Percentiles rank a stretch among this genome's conserved stretches.
These are phyloP conservation scores for Chouioia cunea DNA, from an alignment of 2,888 invertebrate species.

Conservation along the genomic window DNA sequence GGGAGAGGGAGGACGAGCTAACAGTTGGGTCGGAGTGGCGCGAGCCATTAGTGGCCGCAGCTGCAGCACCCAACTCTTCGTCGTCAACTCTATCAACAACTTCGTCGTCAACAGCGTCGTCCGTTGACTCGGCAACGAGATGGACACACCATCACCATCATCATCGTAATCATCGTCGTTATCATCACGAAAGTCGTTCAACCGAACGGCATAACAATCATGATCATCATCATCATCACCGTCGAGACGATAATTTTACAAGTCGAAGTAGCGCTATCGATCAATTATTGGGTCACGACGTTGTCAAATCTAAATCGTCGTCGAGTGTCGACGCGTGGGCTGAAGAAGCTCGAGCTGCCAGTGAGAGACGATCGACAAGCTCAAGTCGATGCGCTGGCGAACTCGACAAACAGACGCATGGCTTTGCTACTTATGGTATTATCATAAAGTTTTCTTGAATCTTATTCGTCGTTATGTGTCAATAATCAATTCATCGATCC, in stretches of 20 bases:
- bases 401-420: neutral
- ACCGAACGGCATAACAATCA: slow-evolving; percentile 44
- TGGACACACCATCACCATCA: slow-evolving; percentile 27
- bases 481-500: no score
- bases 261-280: no score
- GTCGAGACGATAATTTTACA: no score
- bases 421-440: slow-evolving; percentile 18
- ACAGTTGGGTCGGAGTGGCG: slow-evolving; percentile 62
- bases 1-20: slow-evolving; percentile 68
- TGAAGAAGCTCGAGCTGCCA: slow-evolving; percentile 52
- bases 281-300: slow-evolving; percentile 41
- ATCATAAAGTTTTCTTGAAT: neutral
- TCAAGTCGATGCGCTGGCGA: slow-evolving; percentile 50
- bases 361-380: slow-evolving; percentile 51
- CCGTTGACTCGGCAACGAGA: slow-evolving; percentile 2
- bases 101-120: slow-evolving; percentile 19
- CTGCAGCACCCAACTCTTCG: slow-evolving; percentile 61
- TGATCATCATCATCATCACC: no score
- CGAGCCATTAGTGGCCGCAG: slow-evolving; percentile 62
- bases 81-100: slow-evolving; percentile 55
- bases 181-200: slow-evolving; percentile 51
- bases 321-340: slow-evolving; percentile 62
- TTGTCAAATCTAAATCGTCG: slow-evolving; percentile 60
- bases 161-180: slow-evolving; percentile 13
- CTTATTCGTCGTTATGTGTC: no score